These are phyloP conservation scores for Bombyx huttoni DNA, from an alignment of 2,888 invertebrate species.

Conservation along the genomic window DNA sequence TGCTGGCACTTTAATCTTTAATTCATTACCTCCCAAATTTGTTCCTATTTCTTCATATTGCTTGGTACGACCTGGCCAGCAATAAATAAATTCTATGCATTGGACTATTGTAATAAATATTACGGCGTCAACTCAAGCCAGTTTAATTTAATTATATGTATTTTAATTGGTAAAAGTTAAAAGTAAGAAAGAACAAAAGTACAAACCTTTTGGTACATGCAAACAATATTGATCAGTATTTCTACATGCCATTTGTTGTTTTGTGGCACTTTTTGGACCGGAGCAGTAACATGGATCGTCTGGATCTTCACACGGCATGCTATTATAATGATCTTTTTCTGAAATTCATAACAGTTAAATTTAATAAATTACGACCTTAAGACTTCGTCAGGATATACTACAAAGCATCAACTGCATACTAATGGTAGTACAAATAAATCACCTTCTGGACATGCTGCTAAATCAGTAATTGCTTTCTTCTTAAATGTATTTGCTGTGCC, in stretches of 20 bases:
- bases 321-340: slow-evolving; percentile 35
- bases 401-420: too few relatives aligned
- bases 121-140: slow-evolving; percentile 3
- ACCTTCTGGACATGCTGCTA: background rate
- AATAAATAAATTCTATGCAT: slow-evolving; percentile 47
- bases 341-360: background rate
- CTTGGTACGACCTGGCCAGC: slow-evolving; percentile 61
- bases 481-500: slow-evolving; percentile 22
- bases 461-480: background rate
- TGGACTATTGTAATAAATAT: slow-evolving; percentile 10
- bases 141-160: background rate
- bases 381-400: too few relatives aligned
- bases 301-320: slow-evolving; percentile 47
- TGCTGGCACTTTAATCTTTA: slow-evolving; percentile 63
- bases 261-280: slow-evolving; percentile 35
- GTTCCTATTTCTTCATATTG: slow-evolving; percentile 63
- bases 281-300: slow-evolving; percentile 56
- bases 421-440: background rate
- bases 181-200: background rate
- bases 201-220: slow-evolving; percentile 60
- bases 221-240: slow-evolving; percentile 59
- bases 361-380: too few relatives aligned
- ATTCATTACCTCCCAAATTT: slow-evolving; percentile 52
- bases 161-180: background rate
- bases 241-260: slow-evolving; percentile 42